phyloP scores from a whole-genome alignment of 2,888 invertebrate genomes.

The Drosophila seclusa region DNA sequence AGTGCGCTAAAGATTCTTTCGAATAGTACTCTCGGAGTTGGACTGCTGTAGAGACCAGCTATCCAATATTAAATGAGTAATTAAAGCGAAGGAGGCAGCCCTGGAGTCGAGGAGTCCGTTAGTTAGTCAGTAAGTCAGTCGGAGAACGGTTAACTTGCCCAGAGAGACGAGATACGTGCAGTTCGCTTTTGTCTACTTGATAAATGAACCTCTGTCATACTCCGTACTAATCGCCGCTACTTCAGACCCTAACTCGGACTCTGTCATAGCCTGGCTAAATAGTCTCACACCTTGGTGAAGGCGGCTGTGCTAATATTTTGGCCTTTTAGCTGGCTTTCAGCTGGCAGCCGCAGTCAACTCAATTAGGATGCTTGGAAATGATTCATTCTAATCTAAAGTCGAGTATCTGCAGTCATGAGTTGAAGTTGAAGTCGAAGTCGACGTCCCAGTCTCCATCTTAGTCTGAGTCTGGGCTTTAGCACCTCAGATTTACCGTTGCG shows the following conservation, averaged over 20 bases:
- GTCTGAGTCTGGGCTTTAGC: constrained; percentile 30
- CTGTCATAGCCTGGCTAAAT: constrained; percentile 61
- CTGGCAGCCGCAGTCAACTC: constrained; percentile 64
- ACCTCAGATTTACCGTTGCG: constrained; percentile 65
- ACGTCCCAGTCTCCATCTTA: constrained; percentile 1
- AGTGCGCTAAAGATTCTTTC: constrained; percentile 19
- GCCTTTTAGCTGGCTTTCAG: constrained; percentile 52
- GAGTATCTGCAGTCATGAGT: constrained; percentile 77
- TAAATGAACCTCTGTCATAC: constrained; percentile 71
- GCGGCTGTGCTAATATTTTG: constrained; percentile 71
- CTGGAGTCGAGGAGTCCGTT: constrained; percentile 34
- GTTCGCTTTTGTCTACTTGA: constrained; percentile 56
- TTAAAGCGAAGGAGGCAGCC: constrained; percentile 59
- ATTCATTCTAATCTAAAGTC: constrained; percentile 79
- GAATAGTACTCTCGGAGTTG: constrained; percentile 14
- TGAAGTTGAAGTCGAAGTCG: constrained; percentile 52
- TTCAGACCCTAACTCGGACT: constrained; percentile 44
- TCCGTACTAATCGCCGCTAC: constrained; percentile 65
- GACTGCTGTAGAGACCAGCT: constrained; percentile 37
- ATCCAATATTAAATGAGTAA: constrained; percentile 61
- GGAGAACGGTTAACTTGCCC: constrained; percentile 65
- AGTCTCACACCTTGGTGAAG: constrained; percentile 71
- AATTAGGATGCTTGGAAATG: constrained; percentile 78
- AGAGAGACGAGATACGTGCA: constrained; percentile 73
- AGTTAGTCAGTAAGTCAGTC: constrained; percentile 39